Base-by-base conservation (phyloP, 2,888 invertebrate species). In the Litoditis marina region DNA sequence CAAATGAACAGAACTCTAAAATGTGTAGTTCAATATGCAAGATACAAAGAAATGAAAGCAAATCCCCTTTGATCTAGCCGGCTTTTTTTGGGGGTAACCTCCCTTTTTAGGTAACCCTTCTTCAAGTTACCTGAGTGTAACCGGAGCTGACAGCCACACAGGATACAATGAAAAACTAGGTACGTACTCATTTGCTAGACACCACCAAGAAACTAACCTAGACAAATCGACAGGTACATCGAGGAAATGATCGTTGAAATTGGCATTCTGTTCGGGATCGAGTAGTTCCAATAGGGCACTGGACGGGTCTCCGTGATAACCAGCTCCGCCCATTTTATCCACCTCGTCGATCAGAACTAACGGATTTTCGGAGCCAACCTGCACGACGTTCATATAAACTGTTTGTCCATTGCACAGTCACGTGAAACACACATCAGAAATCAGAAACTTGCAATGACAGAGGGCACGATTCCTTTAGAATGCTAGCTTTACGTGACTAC, bases 241-340 rank as follows among this genome's bases (percentile, higher is more conserved):
- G 62, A 99, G 85, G 84, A 98, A 99, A 85, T 99, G 96, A 84
- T 99, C 98, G 50, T 98, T 86, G 86, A 99, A 99, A 85, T 96
- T 94, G 2, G 90, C 88, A 85, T 99, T 99, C 85, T 99, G 98
- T 85, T 99, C 98, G 0, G 98, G 98, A 86, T 99, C 98, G 2
- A 99, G 86, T 72, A 99, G 87, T 84, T 99, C 98, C 1, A 99
- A 86, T 0, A 99, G 87, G 0, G 98, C 98, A 0, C 96, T 95
- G 4, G 95, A 90, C 1, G 98, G 98, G 86, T 99, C 98, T 47
- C 69, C 72, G 47, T 73, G 76, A 57, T 70, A 76, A 53, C 80
- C 81, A 30, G 80, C 78, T 7, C 78, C 76, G n/a, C 84, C 87
- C 83, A 86, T 86, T 78, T 87, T 87, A 76, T 87, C 87, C 27